Evolutionary conservation across 2,888 invertebrate genomes (phyloP).

Genomic region (Lottia gigantea): DNA sequence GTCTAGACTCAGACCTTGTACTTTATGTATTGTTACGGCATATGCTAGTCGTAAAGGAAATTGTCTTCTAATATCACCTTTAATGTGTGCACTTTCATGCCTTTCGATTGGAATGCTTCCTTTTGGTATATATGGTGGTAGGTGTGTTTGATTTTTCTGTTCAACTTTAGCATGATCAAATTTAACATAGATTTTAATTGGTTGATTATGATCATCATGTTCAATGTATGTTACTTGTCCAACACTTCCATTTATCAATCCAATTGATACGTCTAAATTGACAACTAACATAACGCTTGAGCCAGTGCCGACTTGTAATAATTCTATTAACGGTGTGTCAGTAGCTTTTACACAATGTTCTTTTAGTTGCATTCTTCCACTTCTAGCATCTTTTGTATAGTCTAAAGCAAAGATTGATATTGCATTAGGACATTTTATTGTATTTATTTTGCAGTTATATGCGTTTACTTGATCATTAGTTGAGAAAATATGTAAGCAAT

Average conservation of each 20-base stretch:
- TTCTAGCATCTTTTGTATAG: conserved; percentile 21
- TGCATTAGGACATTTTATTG: conserved; percentile 5
- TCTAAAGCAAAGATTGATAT: conserved; percentile 23
- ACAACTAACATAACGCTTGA: conserved; percentile 14
- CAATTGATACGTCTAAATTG: not conserved
- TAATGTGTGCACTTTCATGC: conserved; percentile 8
- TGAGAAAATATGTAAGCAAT: conserved; percentile 26
- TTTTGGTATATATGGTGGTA: conserved; percentile 1
- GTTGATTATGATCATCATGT: not conserved
- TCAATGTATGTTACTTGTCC: conserved; percentile 18
- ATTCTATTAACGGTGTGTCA: conserved; percentile 10
- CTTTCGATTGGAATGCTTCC: conserved; percentile 13
- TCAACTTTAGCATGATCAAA: conserved; percentile 26
- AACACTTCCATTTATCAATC: conserved; percentile 9
- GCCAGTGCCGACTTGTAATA: conserved; percentile 3
- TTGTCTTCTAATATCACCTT: conserved; percentile 18
- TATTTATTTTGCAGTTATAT: conserved; percentile 20
- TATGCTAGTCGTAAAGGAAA: conserved; percentile 24
- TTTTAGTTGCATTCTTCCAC: conserved; percentile 19
- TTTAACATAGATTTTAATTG: conserved; percentile 11
- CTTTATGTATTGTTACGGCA: conserved; percentile 28
- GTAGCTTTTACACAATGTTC: not conserved
- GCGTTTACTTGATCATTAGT: conserved; percentile 26
- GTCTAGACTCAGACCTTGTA: conserved; percentile 24
- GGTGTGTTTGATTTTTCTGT: not conserved